Conservation (phyloP, 2,797 vertebrate species). For the Siniperca obscura region DNA sequence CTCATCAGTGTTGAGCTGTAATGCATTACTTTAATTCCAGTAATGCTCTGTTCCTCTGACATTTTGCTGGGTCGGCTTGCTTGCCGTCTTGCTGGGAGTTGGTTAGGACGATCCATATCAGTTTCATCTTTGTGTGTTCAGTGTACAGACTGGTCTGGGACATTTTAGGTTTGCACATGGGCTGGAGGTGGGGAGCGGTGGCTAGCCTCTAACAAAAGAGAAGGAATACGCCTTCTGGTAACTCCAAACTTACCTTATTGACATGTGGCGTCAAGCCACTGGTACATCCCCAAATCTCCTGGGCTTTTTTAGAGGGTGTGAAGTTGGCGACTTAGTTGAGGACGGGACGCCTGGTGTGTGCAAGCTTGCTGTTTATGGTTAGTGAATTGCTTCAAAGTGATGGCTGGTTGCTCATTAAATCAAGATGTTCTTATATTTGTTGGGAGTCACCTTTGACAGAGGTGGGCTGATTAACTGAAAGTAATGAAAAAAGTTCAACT, state of each 20-base stretch:
- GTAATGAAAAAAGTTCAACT: not conserved
- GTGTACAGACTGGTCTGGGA: not conserved
- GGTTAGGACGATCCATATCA: not conserved
- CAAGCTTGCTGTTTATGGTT: not conserved
- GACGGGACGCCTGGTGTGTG: not conserved
- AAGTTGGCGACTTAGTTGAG: not conserved
- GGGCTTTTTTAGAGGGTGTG: not conserved
- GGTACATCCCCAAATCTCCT: not conserved
- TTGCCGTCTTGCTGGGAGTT: not conserved
- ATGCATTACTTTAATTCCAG: not conserved
- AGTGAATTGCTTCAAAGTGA: not conserved
- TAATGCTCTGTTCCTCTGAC: not conserved
- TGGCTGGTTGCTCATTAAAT: not conserved
- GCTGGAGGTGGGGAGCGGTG: not conserved
- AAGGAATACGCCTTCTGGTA: not conserved
- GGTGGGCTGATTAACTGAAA: not conserved
- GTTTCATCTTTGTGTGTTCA: not conserved
- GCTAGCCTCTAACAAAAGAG: not conserved
- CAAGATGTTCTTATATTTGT: not conserved
- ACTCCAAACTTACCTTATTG: not conserved
- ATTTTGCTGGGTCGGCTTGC: not conserved
- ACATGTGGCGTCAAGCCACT: not conserved
- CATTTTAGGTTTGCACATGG: not conserved
- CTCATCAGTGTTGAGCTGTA: not conserved
- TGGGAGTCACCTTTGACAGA: not conserved